Evolutionary conservation across 1,140 invertebrate genomes (phyloP).

Genomic region (Eciton burchellii): DNA sequence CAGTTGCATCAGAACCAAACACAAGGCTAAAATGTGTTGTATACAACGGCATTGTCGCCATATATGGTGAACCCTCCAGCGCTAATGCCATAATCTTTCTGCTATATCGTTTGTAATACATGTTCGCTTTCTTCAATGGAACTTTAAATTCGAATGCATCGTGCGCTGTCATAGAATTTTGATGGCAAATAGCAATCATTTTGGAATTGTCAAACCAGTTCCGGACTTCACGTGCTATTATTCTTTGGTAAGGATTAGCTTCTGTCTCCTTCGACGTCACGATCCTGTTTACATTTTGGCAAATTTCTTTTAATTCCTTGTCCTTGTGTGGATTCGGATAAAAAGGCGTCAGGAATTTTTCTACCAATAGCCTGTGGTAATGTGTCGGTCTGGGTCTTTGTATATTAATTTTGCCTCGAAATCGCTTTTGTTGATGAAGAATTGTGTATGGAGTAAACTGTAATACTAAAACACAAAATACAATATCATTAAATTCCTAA

Average conservation of each 20-base stretch:
- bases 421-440: slow-evolving; percentile 87
- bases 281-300: slow-evolving; percentile 44
- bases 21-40: slow-evolving; percentile 83
- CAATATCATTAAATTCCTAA: neutral
- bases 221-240: slow-evolving; percentile 89
- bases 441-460: slow-evolving; percentile 76
- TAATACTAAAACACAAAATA: slow-evolving; percentile 76
- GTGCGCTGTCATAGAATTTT: slow-evolving; percentile 88
- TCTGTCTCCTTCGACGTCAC: slow-evolving; percentile 63
- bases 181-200: slow-evolving; percentile 89
- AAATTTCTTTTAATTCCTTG: slow-evolving; percentile 79
- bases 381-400: slow-evolving; percentile 89
- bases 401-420: slow-evolving; percentile 90
- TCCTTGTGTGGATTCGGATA: slow-evolving; percentile 83
- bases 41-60: slow-evolving; percentile 57
- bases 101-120: slow-evolving; percentile 89
- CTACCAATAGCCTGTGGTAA: slow-evolving; percentile 87
- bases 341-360: slow-evolving; percentile 88
- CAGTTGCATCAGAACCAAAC: slow-evolving; percentile 88
- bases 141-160: slow-evolving; percentile 88
- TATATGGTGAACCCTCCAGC: slow-evolving; percentile 87
- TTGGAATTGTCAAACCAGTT: slow-evolving; percentile 90
- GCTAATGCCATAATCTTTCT: slow-evolving; percentile 87
- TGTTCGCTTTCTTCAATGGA: slow-evolving; percentile 87
- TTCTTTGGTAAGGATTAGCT: slow-evolving; percentile 89